Evolutionary conservation across 2,888 invertebrate species (phyloP).

Genomic region (Phragmatobia fuliginosa): DNA sequence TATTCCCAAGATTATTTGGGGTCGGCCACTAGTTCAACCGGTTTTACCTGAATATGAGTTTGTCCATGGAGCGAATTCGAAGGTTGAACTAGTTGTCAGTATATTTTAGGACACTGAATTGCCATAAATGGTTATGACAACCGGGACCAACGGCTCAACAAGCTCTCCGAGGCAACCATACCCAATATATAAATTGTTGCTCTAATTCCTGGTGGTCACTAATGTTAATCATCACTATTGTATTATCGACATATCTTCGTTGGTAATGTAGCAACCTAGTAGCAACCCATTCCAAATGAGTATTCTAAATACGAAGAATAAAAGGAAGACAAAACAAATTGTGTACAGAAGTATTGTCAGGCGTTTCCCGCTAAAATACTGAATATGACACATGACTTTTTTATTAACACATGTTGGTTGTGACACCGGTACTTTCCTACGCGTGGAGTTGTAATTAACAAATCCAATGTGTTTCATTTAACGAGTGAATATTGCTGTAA

Average conservation of each 20-base stretch:
- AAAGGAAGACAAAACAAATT: constrained; percentile 3
- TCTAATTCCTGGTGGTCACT: not conserved
- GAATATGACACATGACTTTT: constrained; percentile 1
- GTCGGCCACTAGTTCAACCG: too few relatives aligned
- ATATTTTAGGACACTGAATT: too few relatives aligned
- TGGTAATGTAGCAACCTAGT: constrained; percentile 5
- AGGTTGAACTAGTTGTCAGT: too few relatives aligned
- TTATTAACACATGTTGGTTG: constrained; percentile 10
- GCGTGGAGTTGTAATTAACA: constrained; percentile 3
- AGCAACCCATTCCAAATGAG: constrained; percentile 9
- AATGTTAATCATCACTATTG: not conserved
- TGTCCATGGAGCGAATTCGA: too few relatives aligned
- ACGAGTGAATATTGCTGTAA: constrained; percentile 34
- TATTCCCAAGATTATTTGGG: too few relatives aligned
- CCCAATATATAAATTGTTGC: constrained; percentile 1
- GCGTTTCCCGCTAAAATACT: constrained; percentile 18
- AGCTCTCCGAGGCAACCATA: too few relatives aligned
- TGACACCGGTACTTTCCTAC: not conserved
- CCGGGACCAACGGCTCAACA: too few relatives aligned
- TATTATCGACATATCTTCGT: constrained; percentile 1
- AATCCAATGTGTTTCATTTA: constrained; percentile 11
- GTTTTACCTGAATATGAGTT: too few relatives aligned
- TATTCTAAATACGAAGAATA: constrained; percentile 7
- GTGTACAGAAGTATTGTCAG: constrained; percentile 10
- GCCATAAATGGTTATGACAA: too few relatives aligned